Evolutionary conservation across 2,797 vertebrate species (phyloP).

Genomic region (Taeniopygia guttata): DNA sequence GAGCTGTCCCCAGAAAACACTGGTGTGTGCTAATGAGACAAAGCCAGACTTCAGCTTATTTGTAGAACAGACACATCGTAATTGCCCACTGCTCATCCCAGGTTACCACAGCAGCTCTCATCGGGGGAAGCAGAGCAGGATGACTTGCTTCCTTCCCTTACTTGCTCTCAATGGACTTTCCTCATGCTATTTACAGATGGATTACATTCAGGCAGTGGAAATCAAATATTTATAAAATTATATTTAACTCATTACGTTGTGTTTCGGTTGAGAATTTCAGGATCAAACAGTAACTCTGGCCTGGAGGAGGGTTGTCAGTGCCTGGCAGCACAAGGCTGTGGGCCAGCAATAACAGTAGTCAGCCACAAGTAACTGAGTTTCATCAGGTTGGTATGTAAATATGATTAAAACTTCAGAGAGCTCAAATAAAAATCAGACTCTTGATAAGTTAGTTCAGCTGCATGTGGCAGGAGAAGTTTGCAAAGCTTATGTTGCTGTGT

Average conservation of each 20-base stretch:
- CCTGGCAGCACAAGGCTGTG: neutral
- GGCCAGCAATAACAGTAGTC: neutral
- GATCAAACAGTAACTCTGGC: neutral
- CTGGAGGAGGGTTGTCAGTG: neutral
- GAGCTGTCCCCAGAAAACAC: neutral
- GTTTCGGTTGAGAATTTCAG: neutral
- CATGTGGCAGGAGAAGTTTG: neutral
- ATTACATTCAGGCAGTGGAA: neutral
- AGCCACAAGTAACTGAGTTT: conserved; percentile 35
- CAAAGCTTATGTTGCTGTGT: neutral
- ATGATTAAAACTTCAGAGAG: conserved; percentile 38
- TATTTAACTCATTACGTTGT: conserved; percentile 25
- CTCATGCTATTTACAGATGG: neutral
- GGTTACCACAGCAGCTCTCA: neutral
- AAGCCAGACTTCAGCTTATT: neutral
- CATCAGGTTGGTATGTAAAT: conserved; percentile 2
- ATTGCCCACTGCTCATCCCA: neutral
- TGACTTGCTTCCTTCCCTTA: neutral
- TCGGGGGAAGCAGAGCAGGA: neutral
- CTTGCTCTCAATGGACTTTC: neutral
- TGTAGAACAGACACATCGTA: neutral
- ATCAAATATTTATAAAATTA: conserved; percentile 53
- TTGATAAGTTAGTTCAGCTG: neutral
- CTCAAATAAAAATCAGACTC: conserved; percentile 7
- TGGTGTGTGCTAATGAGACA: neutral